Evolutionary conservation across 2,797 vertebrate species (phyloP).

Genomic region (Vipera latastei): DNA sequence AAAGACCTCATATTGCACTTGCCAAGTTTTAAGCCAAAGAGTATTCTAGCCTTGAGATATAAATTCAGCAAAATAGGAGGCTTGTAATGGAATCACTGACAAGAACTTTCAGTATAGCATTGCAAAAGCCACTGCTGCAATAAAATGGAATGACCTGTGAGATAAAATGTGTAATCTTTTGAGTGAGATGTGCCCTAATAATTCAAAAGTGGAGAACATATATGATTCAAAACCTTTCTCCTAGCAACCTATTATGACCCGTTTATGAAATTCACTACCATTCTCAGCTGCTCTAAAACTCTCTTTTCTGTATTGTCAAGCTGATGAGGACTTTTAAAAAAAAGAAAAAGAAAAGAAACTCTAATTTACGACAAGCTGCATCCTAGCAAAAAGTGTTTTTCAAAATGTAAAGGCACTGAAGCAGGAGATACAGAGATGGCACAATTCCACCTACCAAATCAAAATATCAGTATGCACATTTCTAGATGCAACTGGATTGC

Average conservation of each 20-base stretch:
- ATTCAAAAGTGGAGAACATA: conserved; percentile 44
- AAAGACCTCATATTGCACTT: conserved; percentile 44
- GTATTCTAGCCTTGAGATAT: conserved; percentile 64
- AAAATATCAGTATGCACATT: conserved; percentile 9
- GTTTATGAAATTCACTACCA: conserved; percentile 60
- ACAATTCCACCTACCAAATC: conserved; percentile 19
- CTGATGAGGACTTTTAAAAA: conserved; percentile 45
- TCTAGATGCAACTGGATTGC: background rate
- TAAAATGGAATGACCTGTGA: conserved; percentile 59
- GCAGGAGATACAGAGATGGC: conserved; percentile 6
- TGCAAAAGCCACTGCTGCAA: conserved; percentile 53
- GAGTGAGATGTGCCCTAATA: conserved; percentile 64
- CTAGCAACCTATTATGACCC: conserved; percentile 19
- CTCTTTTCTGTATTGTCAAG: conserved; percentile 50
- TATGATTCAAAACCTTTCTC: conserved; percentile 49
- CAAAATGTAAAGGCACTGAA: conserved; percentile 51
- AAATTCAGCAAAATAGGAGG: conserved; percentile 66
- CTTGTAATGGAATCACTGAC: conserved; percentile 65
- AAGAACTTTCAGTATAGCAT: conserved; percentile 60
- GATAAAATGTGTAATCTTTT: conserved; percentile 68
- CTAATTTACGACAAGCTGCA: conserved; percentile 44
- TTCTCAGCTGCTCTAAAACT: conserved; percentile 47
- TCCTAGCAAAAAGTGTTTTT: conserved; percentile 56
- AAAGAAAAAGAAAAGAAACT: background rate
- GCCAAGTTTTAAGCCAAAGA: conserved; percentile 56